Evolutionary conservation across 2,113 vertebrate species (phyloP).

Genomic region (Anthoscopus minutus): DNA sequence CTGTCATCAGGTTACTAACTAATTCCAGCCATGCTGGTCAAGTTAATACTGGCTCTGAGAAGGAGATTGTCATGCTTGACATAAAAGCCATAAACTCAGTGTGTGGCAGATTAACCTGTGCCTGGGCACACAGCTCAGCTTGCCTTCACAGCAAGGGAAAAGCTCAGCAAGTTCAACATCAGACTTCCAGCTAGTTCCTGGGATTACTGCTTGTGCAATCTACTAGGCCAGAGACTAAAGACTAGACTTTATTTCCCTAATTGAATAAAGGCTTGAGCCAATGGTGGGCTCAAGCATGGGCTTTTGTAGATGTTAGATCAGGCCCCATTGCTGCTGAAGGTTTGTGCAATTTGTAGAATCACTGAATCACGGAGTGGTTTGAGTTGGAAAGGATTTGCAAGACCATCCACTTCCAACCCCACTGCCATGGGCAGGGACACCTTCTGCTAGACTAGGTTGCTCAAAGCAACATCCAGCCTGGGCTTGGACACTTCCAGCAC

Average conservation of each 20-base stretch:
- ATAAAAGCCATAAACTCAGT: neutral
- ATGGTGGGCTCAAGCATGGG: neutral
- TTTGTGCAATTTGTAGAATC: neutral
- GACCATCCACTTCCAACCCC: neutral
- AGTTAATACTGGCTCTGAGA: neutral
- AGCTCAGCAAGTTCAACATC: rapidly evolving
- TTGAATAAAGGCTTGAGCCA: neutral
- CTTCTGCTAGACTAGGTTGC: neutral
- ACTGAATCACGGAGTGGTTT: neutral
- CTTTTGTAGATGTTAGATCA: neutral
- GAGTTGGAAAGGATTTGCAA: neutral
- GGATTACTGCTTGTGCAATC: neutral
- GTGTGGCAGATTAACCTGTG: neutral
- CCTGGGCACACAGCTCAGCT: neutral
- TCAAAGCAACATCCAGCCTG: neutral
- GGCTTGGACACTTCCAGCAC: neutral
- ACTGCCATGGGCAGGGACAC: neutral
- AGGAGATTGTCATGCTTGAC: neutral
- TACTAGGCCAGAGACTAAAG: neutral
- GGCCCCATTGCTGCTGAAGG: rapidly evolving
- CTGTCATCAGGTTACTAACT: neutral
- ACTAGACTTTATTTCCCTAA: neutral
- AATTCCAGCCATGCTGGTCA: neutral
- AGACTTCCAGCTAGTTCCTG: neutral
- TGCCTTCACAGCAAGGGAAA: neutral